Conservation (phyloP, 2,797 vertebrate genomes). For the Cephalopachus bancanus region DNA sequence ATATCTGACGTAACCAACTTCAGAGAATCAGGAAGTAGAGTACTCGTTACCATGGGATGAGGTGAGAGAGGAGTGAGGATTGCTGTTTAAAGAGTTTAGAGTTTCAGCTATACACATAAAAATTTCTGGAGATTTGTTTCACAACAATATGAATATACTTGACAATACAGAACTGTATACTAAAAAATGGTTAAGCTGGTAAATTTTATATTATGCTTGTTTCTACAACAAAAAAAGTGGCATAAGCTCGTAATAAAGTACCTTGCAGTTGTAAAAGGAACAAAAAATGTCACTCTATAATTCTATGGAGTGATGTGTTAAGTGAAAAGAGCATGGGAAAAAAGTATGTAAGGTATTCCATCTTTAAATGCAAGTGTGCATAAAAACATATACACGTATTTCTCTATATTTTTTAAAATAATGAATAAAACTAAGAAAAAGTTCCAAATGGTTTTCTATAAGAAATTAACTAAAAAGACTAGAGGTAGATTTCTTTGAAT, state of each 20-base stretch:
- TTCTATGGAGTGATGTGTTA: background rate
- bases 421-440: constrained; percentile 57
- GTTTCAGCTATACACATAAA: constrained; percentile 50
- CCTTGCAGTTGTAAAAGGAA: background rate
- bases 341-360: background rate
- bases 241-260: background rate
- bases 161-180: background rate
- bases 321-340: background rate
- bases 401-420: background rate
- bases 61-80: background rate
- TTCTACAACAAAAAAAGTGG: background rate
- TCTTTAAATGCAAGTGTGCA: constrained; percentile 8
- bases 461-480: background rate
- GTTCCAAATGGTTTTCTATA: background rate
- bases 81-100: background rate
- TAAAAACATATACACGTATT: background rate
- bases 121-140: background rate
- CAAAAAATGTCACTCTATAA: background rate
- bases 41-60: background rate
- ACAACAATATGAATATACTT: constrained; percentile 41
- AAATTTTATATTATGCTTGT: background rate
- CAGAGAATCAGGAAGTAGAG: constrained; percentile 39
- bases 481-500: background rate
- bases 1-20: background rate
- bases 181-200: background rate